Conservation (phyloP, 2,888 invertebrate species). For the Proisotoma minuta region DNA sequence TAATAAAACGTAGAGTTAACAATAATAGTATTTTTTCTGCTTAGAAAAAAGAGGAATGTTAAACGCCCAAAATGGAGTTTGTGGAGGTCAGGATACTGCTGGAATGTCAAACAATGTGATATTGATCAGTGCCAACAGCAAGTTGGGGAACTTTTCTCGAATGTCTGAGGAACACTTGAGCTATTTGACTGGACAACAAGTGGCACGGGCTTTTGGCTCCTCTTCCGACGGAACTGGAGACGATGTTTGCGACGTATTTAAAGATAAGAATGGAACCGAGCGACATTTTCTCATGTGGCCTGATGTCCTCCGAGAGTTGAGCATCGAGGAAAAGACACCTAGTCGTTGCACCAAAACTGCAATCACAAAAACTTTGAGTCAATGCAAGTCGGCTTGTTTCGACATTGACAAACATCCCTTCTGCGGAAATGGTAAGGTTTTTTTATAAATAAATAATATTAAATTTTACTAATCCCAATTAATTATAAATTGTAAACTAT, state of each 20-base stretch:
- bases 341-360: conserved; percentile 35
- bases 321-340: conserved; percentile 34
- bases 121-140: conserved; percentile 40
- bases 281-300: conserved; percentile 45
- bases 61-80: conserved; percentile 27
- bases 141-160: conserved; percentile 21
- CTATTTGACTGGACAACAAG: conserved; percentile 38
- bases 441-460: not conserved
- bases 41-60: conserved; percentile 2
- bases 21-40: not conserved
- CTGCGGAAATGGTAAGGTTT: conserved; percentile 43
- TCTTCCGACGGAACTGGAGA: conserved; percentile 30
- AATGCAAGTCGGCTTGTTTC: conserved; percentile 44
- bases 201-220: conserved; percentile 40
- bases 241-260: conserved; percentile 40
- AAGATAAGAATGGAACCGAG: conserved; percentile 10
- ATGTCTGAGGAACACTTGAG: conserved; percentile 31
- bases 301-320: conserved; percentile 32
- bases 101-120: conserved; percentile 37
- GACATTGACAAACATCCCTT: conserved; percentile 42
- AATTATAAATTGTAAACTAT: not conserved
- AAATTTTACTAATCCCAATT: not conserved
- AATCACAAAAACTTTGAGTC: conserved; percentile 25
- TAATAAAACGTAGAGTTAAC: too few relatives aligned
- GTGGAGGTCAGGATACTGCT: conserved; percentile 22